Percentiles rank a stretch among this genome's conserved stretches.
Conservation (phyloP, 2,113 vertebrate species). For the Cyanistes caeruleus region DNA sequence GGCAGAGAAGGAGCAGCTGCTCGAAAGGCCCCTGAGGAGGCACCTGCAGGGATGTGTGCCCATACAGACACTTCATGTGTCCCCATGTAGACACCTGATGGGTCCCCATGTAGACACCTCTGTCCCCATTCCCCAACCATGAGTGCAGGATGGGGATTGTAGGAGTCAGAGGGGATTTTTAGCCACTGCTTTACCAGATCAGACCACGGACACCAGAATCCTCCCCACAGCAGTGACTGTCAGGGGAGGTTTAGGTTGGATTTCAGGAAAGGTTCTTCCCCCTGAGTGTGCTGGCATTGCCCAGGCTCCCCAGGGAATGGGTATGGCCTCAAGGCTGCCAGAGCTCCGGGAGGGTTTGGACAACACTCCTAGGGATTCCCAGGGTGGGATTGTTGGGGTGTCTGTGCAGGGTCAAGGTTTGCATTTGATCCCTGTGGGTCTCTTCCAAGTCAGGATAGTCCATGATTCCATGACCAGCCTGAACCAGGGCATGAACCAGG, state of each 20-base stretch:
- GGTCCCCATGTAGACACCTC: too few species aligned
- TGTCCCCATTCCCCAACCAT: accelerated
- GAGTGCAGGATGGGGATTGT: accelerated
- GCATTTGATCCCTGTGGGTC: not conserved
- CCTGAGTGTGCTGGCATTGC: not conserved
- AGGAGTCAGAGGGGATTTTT: not conserved
- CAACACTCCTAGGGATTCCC: accelerated
- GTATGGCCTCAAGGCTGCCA: accelerated
- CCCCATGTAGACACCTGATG: too few species aligned
- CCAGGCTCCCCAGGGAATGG: not conserved
- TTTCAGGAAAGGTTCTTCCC: not conserved
- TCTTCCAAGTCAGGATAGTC: not conserved
- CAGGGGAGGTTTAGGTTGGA: not conserved
- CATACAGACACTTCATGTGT: too few species aligned
- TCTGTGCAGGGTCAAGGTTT: not conserved
- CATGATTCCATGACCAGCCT: not conserved
- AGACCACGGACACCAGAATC: not conserved
- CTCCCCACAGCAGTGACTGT: accelerated
- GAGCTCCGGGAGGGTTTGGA: not conserved
- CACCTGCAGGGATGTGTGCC: not conserved
- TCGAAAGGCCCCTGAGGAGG: not conserved
- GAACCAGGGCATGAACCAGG: not conserved
- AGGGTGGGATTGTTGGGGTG: not conserved
- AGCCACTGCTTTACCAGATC: not conserved
- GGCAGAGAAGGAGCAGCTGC: not conserved